Evolutionary conservation across 2,113 vertebrate species (phyloP).

Genomic region (Cyprinodon brontotheroides): DNA sequence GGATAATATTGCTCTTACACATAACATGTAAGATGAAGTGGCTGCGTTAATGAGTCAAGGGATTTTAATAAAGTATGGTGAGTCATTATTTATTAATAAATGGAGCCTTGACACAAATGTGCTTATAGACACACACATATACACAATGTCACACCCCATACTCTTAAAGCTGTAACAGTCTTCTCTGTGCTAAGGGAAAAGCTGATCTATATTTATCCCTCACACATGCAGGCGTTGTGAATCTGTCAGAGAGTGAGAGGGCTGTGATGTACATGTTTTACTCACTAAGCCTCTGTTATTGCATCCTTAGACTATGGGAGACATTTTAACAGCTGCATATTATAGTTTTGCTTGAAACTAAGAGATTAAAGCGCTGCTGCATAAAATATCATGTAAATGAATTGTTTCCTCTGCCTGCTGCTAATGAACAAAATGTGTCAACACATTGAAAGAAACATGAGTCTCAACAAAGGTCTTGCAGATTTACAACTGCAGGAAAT

Average conservation of each 20-base stretch:
- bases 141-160: conserved; percentile 16
- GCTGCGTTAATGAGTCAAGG: conserved; percentile 61
- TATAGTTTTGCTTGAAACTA: conserved; percentile 17
- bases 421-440: conserved; percentile 1
- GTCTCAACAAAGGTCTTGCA: conserved; percentile 16
- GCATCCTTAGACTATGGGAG: conserved; percentile 13
- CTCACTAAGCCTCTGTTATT: conserved; percentile 22
- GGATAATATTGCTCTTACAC: conserved; percentile 10
- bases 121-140: conserved; percentile 10
- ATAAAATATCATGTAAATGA: conserved; percentile 6
- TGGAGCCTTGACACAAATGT: conserved; percentile 9
- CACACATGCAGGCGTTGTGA: conserved; percentile 7
- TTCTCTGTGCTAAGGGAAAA: conserved; percentile 45
- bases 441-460: conserved; percentile 8
- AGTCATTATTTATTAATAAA: conserved; percentile 70
- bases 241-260: conserved; percentile 9
- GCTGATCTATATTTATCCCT: conserved; percentile 47
- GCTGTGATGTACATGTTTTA: conserved; percentile 40
- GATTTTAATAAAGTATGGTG: conserved; percentile 65
- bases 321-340: conserved; percentile 18
- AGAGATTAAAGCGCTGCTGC: neutral
- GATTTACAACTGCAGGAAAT: conserved; percentile 34
- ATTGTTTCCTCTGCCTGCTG: neutral
- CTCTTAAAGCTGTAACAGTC: conserved; percentile 49
- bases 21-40: conserved; percentile 5